Conservation (phyloP, 2,113 vertebrate species). For the Zeus faber region DNA sequence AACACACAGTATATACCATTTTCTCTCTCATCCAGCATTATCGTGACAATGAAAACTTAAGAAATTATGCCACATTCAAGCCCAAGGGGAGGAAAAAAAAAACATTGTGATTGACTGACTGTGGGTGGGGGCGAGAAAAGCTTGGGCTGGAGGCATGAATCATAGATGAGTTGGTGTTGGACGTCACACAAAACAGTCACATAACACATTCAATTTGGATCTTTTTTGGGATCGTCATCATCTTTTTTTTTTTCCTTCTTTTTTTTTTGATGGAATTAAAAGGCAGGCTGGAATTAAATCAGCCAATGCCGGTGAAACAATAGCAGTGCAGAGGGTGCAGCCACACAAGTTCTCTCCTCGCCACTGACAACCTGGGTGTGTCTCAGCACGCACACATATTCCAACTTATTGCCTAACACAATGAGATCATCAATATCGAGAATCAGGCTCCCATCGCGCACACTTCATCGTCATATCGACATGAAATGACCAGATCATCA, state of each 20-base stretch:
- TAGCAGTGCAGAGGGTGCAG: conserved; percentile 45
- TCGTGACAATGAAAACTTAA: too few species aligned
- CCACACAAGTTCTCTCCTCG: conserved; percentile 64
- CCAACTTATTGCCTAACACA: too few species aligned
- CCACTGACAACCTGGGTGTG: conserved; percentile 72
- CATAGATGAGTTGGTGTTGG: conserved; percentile 11
- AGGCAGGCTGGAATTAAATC: conserved; percentile 19
- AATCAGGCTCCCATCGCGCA: not conserved
- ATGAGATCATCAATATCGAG: not conserved
- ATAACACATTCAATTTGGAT: too few species aligned
- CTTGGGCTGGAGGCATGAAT: conserved; percentile 13
- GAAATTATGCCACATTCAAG: too few species aligned
- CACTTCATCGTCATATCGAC: too few species aligned
- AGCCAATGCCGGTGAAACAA: conserved; percentile 28
- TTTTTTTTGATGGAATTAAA: not conserved
- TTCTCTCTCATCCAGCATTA: too few species aligned
- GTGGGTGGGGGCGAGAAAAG: conserved; percentile 32
- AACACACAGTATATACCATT: too few species aligned
- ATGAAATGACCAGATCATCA: too few species aligned
- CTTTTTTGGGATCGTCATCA: too few species aligned
- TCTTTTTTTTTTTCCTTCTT: too few species aligned
- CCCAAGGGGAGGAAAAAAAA: too few species aligned
- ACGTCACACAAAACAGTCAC: not conserved
- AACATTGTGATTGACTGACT: too few species aligned
- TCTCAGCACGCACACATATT: conserved; percentile 41